These are phyloP conservation scores for Cephus spinipes DNA, from an alignment of 2,888 invertebrate genomes.

Conservation along the genomic window DNA sequence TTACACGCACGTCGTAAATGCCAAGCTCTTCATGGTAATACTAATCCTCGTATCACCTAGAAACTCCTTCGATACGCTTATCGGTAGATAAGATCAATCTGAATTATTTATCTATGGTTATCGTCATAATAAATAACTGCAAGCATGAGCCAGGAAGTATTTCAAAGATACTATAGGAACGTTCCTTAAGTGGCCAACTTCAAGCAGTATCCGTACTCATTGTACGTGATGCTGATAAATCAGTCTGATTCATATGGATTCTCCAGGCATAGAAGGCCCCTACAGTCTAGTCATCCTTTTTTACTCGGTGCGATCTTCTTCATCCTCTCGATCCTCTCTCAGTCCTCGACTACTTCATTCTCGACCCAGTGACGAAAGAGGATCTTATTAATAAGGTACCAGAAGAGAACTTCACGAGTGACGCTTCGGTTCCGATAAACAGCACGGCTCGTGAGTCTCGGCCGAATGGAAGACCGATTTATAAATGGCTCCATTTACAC, in stretches of 20 bases:
- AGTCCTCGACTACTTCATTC: background rate
- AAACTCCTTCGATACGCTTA: background rate
- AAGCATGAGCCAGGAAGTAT: background rate
- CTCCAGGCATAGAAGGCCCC: background rate
- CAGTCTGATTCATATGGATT: background rate
- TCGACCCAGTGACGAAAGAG: background rate
- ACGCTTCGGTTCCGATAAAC: background rate
- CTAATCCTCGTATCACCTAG: conserved; percentile 6
- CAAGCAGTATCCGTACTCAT: background rate
- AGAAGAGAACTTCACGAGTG: background rate
- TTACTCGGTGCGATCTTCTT: background rate
- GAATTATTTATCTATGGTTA: background rate
- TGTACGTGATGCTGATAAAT: background rate
- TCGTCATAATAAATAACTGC: background rate
- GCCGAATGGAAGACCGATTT: background rate
- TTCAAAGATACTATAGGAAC: background rate
- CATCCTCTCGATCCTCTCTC: background rate
- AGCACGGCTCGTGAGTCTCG: background rate
- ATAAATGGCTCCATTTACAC: background rate
- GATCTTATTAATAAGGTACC: background rate
- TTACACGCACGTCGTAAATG: background rate
- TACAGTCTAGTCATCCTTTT: background rate
- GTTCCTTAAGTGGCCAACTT: background rate
- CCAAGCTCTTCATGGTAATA: background rate
- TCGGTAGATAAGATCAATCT: background rate